Evolutionary conservation across 2,888 invertebrate species (phyloP), one percentile per base, ranked within the genome.

Genomic region (Plebejus melissa): DNA sequence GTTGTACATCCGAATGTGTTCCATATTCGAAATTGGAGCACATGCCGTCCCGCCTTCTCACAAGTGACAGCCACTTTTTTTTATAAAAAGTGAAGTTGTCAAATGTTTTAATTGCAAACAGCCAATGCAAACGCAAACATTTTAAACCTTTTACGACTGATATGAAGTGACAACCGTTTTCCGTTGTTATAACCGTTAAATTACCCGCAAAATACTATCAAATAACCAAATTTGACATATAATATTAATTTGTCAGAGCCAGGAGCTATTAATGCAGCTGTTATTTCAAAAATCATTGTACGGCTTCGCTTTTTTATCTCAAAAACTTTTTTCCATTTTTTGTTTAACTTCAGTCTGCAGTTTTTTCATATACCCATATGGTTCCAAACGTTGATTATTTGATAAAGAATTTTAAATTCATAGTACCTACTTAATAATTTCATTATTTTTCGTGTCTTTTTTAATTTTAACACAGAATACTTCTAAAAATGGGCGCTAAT

Each of bases 1-100:
- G 86, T 86, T 78, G 82, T 80, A 82, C 83, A 83, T 84, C 82
- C 83, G 83, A 84, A 85, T 84, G 84, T 82, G 83, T 82, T 84
- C 83, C 82, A 83, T 80, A 83, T 83, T 82, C 79, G 80, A 82
- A 83, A 83, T 82, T 82, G 78, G 79, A 84, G 81, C 82, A 83
- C 81, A 83, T 83, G 82, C 80, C 81, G 81, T 79, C 79, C 82
- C 85, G 82, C 85, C 85, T 81, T 80, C 82, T 76, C 79, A 76
- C 71, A 71, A 75, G 71, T 75, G 75, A 72, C 79, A 80, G 80
- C 58, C 75, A 28, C 28, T 46, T 41, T 32, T 32, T 72, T 50
- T 32, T 16, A 5, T 72, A 22, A 71, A 22, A 72, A 46, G 38
- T 46, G 32, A 65, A 13, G 32, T 65, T 32, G 65, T 65, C 65